Evolutionary conservation across 2,797 vertebrate genomes (phyloP).

Genomic region (Cirrhinus molitorella): DNA sequence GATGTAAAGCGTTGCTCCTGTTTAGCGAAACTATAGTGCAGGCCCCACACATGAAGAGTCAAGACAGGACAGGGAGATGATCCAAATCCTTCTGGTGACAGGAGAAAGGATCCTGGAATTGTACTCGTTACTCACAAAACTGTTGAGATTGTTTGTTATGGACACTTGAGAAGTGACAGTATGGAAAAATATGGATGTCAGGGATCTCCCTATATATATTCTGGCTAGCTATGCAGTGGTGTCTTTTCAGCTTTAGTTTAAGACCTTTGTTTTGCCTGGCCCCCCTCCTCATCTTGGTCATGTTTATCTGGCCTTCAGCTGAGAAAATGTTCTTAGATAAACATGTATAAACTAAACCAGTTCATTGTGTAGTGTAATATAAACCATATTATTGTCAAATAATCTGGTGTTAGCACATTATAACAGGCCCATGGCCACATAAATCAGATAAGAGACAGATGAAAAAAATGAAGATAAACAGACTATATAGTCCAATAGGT

Average conservation of each 20-base stretch:
- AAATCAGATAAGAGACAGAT: neutral
- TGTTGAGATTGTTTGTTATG: neutral
- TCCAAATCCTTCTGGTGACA: constrained; percentile 8
- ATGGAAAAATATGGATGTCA: neutral
- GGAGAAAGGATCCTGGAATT: constrained; percentile 4
- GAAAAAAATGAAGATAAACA: neutral
- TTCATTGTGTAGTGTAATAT: neutral
- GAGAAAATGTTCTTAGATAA: constrained; percentile 20
- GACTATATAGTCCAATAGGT: neutral
- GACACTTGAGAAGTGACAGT: neutral
- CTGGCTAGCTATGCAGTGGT: neutral
- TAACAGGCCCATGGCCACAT: neutral
- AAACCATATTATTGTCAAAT: neutral
- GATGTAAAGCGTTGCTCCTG: constrained; percentile 40
- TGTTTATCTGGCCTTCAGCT: constrained; percentile 26
- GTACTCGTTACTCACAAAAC: neutral
- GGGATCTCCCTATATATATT: neutral
- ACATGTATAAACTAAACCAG: neutral
- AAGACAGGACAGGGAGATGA: neutral
- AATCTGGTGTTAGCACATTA: neutral
- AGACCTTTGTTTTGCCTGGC: neutral
- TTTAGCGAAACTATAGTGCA: constrained; percentile 25
- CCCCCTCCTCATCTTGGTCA: neutral
- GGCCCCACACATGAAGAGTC: constrained; percentile 3
- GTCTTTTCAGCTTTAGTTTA: neutral